Evolutionary conservation across 2,113 vertebrate genomes (phyloP), one percentile per base, ranked within the genome.

Genomic region (Sardina pilchardus): DNA sequence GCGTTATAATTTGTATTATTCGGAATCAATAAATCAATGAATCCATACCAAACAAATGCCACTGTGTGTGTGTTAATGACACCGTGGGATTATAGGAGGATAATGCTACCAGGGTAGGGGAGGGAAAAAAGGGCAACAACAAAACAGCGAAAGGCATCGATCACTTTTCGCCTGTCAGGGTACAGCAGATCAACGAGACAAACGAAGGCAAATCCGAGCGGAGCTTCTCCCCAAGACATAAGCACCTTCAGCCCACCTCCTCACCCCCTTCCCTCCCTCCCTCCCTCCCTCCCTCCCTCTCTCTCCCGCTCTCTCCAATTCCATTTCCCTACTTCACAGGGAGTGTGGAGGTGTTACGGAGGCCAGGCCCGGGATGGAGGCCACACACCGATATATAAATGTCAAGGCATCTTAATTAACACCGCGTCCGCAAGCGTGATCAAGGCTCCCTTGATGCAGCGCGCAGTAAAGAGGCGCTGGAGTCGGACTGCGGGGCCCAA

Each of bases 321-420:
- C 71, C 30, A 78, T 78, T 78, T 78, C 71, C 71, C 34, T 14
- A 78, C 71, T 78, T 78, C 71, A 81, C 14, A 84, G 47, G 80
- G 53, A 48, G 30, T 59, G 81, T 21, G 63, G 59, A 83, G 82
- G 92, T 86, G 86, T 92, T 92, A 93, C 90, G 89, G 88, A 91
- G 91, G 86, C 48, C 81, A 86, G 88, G 90, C 90, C 90, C 89
- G 90, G 85, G 89, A 92, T 90, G 92, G 92, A 90, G 90, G 88
- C n/a, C 63, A 30, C 81, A 59, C 87, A 90, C 88, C 88, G 90
- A 90, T 91, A 93, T 90, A 91, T 89, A 92, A 93, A 94, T 93
- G 91, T 94, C 91, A 92, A 89, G 92, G 90, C 90, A 90, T 91
- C 91, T 93, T 95, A 94, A 96, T 95, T 94, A 95, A 95, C 91